Evolutionary conservation across 2,113 vertebrate genomes (phyloP).

Genomic region (Oryzias celebensis): DNA sequence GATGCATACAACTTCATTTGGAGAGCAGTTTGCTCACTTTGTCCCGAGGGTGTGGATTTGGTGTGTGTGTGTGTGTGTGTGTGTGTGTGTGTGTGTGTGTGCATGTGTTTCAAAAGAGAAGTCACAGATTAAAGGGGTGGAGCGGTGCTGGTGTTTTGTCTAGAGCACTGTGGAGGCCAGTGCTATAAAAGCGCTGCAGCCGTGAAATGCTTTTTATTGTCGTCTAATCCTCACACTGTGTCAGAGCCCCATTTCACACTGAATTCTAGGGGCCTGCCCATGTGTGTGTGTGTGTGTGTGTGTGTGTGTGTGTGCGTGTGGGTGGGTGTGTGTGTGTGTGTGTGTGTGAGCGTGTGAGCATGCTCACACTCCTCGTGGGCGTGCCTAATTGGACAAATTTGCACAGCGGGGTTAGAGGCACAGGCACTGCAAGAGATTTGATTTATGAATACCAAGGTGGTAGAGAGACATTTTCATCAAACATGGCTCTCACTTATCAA

Average conservation of each 20-base stretch:
- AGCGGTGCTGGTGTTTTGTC: conserved; percentile 53
- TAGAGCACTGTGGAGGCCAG: conserved; percentile 62
- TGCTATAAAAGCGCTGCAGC: conserved; percentile 73
- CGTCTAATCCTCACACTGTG: conserved; percentile 83
- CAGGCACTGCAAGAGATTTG: conserved; percentile 78
- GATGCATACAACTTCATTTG: conserved; percentile 43
- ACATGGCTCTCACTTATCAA: conserved; percentile 7
- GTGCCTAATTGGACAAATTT: conserved; percentile 99
- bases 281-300: conserved; percentile 20
- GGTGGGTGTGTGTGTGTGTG: too few relatives aligned
- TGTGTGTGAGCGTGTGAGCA: conserved; percentile 5
- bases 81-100: conserved; percentile 29
- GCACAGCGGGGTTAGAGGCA: conserved; percentile 88
- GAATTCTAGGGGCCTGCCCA: conserved; percentile 66
- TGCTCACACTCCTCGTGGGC: conserved; percentile 78
- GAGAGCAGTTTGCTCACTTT: conserved; percentile 34
- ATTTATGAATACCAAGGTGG: conserved; percentile 79
- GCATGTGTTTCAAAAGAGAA: conserved; percentile 27
- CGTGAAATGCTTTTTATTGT: conserved; percentile 81
- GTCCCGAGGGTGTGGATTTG: conserved; percentile 43
- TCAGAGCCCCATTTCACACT: conserved; percentile 86
- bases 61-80: conserved; percentile 25
- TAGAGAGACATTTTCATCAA: conserved; percentile 40
- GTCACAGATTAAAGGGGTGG: conserved; percentile 50
- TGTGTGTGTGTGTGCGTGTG: conserved; percentile 17